These are phyloP conservation scores for Daktulosphaira vitifoliae DNA, from an alignment of 1,140 invertebrate species.

Conservation along the genomic window DNA sequence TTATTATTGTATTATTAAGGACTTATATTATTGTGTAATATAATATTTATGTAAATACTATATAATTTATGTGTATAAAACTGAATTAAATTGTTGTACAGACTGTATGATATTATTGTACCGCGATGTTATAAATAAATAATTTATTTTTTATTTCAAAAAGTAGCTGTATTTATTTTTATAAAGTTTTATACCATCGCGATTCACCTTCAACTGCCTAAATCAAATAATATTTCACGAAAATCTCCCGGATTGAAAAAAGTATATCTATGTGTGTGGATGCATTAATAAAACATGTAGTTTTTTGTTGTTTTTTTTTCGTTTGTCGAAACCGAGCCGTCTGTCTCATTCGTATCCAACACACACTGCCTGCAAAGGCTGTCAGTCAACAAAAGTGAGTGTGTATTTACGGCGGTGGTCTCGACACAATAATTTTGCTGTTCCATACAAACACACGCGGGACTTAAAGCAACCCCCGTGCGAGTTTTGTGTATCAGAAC, in stretches of 20 bases:
- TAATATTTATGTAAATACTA: slow-evolving; percentile 10
- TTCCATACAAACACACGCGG: neutral
- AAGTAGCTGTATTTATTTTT: too few species aligned
- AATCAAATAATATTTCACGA: slow-evolving; percentile 3
- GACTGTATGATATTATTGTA: slow-evolving; percentile 21
- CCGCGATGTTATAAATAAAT: slow-evolving; percentile 27
- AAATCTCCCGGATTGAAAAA: neutral
- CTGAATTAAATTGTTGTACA: too few species aligned
- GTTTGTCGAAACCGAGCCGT: neutral
- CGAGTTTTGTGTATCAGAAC: neutral
- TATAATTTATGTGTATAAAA: slow-evolving; percentile 21
- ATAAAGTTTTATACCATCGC: too few species aligned
- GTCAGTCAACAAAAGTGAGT: slow-evolving; percentile 27
- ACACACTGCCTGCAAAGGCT: neutral
- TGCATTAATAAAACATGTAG: slow-evolving; percentile 13
- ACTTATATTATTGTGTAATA: slow-evolving; percentile 9
- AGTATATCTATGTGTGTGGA: neutral
- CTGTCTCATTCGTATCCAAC: too few species aligned
- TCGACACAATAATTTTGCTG: slow-evolving; percentile 11
- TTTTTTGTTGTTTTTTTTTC: neutral
- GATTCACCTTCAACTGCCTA: neutral
- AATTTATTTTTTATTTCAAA: slow-evolving; percentile 12
- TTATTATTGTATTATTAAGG: slow-evolving; percentile 27
- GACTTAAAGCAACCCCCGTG: neutral
- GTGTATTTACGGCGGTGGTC: neutral